These are phyloP conservation scores for Drosophila watanabei DNA, from an alignment of 1,140 invertebrate species.

Conservation along the genomic window DNA sequence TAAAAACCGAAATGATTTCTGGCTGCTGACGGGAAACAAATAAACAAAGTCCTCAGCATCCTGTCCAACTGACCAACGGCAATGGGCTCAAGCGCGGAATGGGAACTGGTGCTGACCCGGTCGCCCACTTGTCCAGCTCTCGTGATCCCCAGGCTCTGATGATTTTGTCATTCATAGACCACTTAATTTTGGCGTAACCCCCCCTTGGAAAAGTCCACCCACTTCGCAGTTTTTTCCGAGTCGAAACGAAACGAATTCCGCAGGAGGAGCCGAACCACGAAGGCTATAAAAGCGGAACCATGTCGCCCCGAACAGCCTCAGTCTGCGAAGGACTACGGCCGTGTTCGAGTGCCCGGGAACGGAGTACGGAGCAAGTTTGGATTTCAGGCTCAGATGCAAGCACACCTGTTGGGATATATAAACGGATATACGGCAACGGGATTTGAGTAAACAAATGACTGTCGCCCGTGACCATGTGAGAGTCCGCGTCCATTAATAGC, in stretches of 20 bases:
- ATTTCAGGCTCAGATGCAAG: background rate
- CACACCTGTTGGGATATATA: slow-evolving; percentile 40
- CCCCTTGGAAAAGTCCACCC: background rate
- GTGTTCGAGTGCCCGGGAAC: slow-evolving; percentile 19
- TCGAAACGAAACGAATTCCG: slow-evolving; percentile 41
- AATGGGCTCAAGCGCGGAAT: background rate
- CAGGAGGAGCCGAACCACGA: slow-evolving; percentile 19
- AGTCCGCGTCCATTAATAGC: slow-evolving; percentile 9
- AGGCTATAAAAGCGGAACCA: slow-evolving; percentile 65
- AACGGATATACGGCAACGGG: background rate
- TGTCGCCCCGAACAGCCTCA: slow-evolving; percentile 32
- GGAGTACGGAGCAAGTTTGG: slow-evolving; percentile 16
- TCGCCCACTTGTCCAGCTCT: slow-evolving; percentile 20
- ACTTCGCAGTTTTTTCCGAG: background rate
- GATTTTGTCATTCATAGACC: slow-evolving; percentile 62
- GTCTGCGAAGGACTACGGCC: slow-evolving; percentile 51
- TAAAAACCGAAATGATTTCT: slow-evolving; percentile 46
- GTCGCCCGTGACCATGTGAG: slow-evolving; percentile 15
- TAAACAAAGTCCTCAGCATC: slow-evolving; percentile 37
- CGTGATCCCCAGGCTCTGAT: slow-evolving; percentile 12
- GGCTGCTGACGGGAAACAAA: slow-evolving; percentile 26
- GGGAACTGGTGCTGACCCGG: background rate
- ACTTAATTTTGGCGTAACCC: slow-evolving; percentile 68
- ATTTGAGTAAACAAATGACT: slow-evolving; percentile 32
- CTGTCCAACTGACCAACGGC: slow-evolving; percentile 16